Conservation (phyloP, 2,888 invertebrate species). For the Sabatieria punctata region DNA sequence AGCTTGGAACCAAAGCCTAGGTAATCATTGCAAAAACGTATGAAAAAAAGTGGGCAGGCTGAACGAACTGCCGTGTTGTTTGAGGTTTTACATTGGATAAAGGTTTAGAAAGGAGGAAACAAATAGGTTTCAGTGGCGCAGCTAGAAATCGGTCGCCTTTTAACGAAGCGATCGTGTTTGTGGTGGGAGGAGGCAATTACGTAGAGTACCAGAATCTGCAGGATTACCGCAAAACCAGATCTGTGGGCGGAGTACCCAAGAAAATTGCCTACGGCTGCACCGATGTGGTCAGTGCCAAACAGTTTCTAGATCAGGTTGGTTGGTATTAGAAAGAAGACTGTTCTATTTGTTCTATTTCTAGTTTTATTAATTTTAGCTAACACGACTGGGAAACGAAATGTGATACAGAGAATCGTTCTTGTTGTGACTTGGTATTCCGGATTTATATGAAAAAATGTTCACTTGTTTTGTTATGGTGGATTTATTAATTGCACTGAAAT, state of each 20-base stretch:
- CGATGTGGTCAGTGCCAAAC: slow-evolving; percentile 75
- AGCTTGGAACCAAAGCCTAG: too few species aligned
- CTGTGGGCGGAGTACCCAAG: slow-evolving; percentile 37
- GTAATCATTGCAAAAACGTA: too few species aligned
- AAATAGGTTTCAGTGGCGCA: background rate
- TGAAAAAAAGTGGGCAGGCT: too few species aligned
- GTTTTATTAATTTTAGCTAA: background rate
- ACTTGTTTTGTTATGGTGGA: too few species aligned
- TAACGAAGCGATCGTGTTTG: slow-evolving; percentile 37
- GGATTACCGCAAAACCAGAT: slow-evolving; percentile 64
- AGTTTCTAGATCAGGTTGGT: slow-evolving; percentile 65
- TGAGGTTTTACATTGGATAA: too few species aligned
- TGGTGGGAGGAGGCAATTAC: slow-evolving; percentile 59
- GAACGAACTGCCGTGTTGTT: too few species aligned
- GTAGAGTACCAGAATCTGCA: slow-evolving; percentile 97
- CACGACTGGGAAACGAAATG: background rate
- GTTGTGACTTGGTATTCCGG: too few species aligned
- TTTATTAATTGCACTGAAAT: too few species aligned
- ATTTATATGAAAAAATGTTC: too few species aligned
- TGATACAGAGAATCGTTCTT: too few species aligned
- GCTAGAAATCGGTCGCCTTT: slow-evolving; percentile 6
- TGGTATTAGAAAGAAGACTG: background rate
- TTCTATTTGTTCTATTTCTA: background rate
- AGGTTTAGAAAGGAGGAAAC: too few species aligned
- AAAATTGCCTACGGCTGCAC: slow-evolving; percentile 87